A percentile compares a stretch with the other conserved stretches of the same genome.
These are phyloP conservation scores for Apamea epomidion DNA, from an alignment of 2,888 invertebrate species.

Conservation along the genomic window DNA sequence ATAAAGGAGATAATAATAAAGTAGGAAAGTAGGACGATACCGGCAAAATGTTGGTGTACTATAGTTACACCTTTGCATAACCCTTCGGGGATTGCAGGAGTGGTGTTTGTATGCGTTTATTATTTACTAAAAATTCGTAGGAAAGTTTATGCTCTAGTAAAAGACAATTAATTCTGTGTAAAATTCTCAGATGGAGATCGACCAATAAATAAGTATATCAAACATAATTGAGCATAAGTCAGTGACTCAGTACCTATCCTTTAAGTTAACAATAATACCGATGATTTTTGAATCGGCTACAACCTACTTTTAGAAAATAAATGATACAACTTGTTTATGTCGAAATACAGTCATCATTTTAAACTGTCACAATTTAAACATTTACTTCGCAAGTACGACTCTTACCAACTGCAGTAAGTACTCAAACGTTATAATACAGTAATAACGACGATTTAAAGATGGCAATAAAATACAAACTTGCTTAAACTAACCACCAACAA, in stretches of 20 bases:
- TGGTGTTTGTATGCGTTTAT: background rate
- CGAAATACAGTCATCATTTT: constrained; percentile 14
- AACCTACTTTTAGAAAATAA: background rate
- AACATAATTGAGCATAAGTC: background rate
- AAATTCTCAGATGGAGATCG: background rate
- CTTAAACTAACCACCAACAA: constrained; percentile 48
- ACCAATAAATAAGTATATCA: background rate
- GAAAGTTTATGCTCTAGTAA: background rate
- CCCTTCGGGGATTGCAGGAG: background rate
- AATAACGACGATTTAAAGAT: constrained; percentile 44
- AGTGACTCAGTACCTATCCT: background rate
- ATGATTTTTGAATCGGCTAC: background rate
- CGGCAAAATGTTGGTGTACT: too few relatives aligned
- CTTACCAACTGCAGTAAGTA: constrained; percentile 23
- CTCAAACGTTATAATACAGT: constrained; percentile 23
- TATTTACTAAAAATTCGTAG: background rate
- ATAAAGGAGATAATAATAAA: too few relatives aligned
- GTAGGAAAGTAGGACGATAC: too few relatives aligned
- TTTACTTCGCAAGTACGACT: constrained; percentile 23
- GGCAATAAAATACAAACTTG: constrained; percentile 54
- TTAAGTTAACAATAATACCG: background rate
- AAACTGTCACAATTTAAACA: constrained; percentile 31
- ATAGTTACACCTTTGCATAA: too few relatives aligned
- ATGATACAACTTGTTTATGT: background rate
- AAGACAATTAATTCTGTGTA: background rate